phyloP scores from a whole-genome alignment of 1,140 invertebrate genomes.

The Octopus sinensis region DNA sequence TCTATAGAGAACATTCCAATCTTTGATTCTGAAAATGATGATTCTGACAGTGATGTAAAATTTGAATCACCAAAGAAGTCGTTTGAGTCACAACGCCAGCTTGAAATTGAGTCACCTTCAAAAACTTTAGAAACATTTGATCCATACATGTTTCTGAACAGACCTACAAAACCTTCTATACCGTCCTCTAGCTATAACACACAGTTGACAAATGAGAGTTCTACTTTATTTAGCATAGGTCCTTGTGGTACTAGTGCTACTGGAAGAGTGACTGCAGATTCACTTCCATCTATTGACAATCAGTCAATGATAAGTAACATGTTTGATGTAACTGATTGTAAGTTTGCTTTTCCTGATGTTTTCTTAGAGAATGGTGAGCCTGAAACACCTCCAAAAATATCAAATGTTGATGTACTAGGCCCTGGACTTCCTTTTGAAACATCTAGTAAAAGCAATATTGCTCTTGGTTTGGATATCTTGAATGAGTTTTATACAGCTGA shows the following conservation, averaged over 20 bases:
- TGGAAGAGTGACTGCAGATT: not conserved
- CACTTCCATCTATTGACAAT: not conserved
- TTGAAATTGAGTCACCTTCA: not conserved
- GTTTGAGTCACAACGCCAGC: not conserved
- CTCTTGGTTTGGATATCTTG: not conserved
- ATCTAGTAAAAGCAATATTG: not conserved
- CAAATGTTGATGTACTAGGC: not conserved
- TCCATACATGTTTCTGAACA: not conserved
- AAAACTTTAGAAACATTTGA: not conserved
- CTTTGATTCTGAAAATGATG: conserved; percentile 9
- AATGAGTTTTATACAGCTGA: not conserved
- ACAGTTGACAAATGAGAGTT: not conserved
- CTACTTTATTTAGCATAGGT: not conserved
- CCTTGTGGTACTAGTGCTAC: not conserved
- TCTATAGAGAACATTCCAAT: conserved; percentile 10
- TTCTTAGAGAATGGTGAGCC: conserved; percentile 7
- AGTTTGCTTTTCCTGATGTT: conserved; percentile 2
- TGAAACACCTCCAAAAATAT: not conserved
- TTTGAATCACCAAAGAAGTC: not conserved
- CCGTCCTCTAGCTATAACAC: not conserved
- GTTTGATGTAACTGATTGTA: not conserved
- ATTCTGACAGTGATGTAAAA: not conserved
- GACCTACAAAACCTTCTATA: conserved; percentile 5
- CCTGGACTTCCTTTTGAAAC: not conserved
- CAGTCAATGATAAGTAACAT: not conserved